Evolutionary conservation across 2,113 vertebrate genomes (phyloP).

Genomic region (Myotis yumanensis): DNA sequence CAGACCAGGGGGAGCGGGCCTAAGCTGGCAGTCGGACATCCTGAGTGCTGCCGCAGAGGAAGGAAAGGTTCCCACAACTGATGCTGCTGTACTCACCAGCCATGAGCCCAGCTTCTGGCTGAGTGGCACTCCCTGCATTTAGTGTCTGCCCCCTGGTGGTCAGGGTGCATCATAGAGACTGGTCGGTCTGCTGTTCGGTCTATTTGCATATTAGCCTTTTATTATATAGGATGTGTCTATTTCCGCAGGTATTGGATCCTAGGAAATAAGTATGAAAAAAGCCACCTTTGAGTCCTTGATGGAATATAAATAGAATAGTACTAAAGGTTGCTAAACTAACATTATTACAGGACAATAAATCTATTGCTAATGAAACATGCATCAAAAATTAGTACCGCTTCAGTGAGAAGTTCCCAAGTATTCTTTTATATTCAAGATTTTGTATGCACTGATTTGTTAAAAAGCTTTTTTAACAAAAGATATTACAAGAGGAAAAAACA

Average conservation of each 20-base stretch:
- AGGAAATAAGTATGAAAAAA: conserved; percentile 30
- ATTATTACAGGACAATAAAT: not conserved
- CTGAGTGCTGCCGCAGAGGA: no score
- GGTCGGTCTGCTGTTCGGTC: no score
- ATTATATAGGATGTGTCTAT: not conserved
- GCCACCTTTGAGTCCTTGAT: not conserved
- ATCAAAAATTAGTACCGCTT: not conserved
- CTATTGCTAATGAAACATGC: not conserved
- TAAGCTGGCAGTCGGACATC: no score
- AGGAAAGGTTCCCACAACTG: no score
- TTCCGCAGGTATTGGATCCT: not conserved
- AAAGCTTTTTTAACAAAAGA: not conserved
- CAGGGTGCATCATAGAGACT: no score
- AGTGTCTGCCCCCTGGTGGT: no score
- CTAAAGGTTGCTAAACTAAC: not conserved
- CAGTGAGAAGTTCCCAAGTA: not conserved
- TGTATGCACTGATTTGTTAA: not conserved
- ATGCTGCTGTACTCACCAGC: no score
- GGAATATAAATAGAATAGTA: not conserved
- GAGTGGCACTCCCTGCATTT: no score
- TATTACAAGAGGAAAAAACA: not conserved
- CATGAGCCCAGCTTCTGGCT: no score
- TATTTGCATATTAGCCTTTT: no score
- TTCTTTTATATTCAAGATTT: not conserved
- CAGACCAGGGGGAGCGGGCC: no score